Base-by-base conservation (phyloP, 1,140 invertebrate genomes). In the Aculops lycopersici region DNA sequence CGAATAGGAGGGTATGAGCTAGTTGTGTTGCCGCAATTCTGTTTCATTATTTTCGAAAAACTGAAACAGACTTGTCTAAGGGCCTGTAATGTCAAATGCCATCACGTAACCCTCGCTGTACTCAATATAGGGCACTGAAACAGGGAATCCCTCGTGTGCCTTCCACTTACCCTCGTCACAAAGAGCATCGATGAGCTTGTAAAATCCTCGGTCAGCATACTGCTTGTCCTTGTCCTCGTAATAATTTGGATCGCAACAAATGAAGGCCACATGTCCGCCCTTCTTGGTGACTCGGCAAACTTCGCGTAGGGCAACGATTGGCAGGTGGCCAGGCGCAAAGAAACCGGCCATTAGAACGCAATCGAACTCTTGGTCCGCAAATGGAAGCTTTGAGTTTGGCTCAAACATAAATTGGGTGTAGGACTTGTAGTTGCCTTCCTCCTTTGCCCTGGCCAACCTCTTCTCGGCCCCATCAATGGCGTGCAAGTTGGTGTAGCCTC, bases 401-500 rank as follows among this genome's bases (percentile, higher is more conserved):
- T 15, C 38, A 18, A 2, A 50, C 20, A 13, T 8, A 31, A 8
- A n/a, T n/a, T 8, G n/a, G 8, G 24, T 39, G 43, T 49, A 49
- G 8, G 41, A 21, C 20, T 46, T 24, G 24, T 31, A 31, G 21
- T 38, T 39, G 17, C 18, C 17, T 41, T 43, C 41, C 18, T 41
- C 21, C 15, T 42, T 44, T 4, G 45, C 36, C 16, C 39, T 15
- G 12, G 35, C 37, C 24, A 49, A 21, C 48, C 47, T 49, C 20
- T 46, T 39, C 35, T 41, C 39, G 18, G 37, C 37, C 2, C 43
- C 46, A 39, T 50, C 48, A 3, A 50, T 37, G 14, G 43, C 46
- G 20, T 50, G 47, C 12, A 50, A 42, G 38, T 50, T 49, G 17
- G 20, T 37, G 35, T 47, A 50, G 37, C 48, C 48, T 35, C 38